These are phyloP conservation scores for Sylvilagus floridanus DNA, from an alignment of 2,797 vertebrate species.

Conservation along the genomic window DNA sequence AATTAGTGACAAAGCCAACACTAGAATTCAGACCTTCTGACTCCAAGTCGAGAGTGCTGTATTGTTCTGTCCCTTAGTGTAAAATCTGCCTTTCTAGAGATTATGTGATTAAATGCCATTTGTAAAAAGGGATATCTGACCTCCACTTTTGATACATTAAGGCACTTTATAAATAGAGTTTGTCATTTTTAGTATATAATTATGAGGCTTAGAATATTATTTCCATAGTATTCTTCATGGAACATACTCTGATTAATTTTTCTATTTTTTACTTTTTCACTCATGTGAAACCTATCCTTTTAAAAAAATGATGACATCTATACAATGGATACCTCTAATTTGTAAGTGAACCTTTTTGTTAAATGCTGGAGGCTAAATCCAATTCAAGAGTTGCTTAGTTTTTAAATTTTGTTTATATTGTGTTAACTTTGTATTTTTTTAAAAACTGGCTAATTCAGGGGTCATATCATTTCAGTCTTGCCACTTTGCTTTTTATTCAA, in stretches of 20 bases:
- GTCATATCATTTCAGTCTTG: slow-evolving; percentile 33
- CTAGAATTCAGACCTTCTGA: neutral
- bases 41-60: neutral
- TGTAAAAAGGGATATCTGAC: slow-evolving; percentile 57
- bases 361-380: neutral
- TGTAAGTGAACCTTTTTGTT: slow-evolving; percentile 29
- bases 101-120: slow-evolving; percentile 20
- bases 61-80: slow-evolving; percentile 16
- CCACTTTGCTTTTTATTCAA: neutral
- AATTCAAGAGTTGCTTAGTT: slow-evolving; percentile 14
- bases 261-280: slow-evolving; percentile 56
- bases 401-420: neutral
- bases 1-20: neutral
- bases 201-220: slow-evolving; percentile 49
- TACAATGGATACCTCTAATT: slow-evolving; percentile 1
- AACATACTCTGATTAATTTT: slow-evolving; percentile 22
- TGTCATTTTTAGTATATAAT: slow-evolving; percentile 52
- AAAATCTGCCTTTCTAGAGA: slow-evolving; percentile 51
- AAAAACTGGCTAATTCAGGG: slow-evolving; percentile 28
- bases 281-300: slow-evolving; percentile 55
- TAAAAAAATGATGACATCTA: neutral
- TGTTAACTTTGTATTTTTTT: slow-evolving; percentile 2
- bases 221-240: slow-evolving; percentile 57
- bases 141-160: slow-evolving; percentile 69
- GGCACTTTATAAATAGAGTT: slow-evolving; percentile 76